A percentile compares a stretch with the other conserved stretches of the same genome.
These are phyloP conservation scores for Sander vitreus DNA, from an alignment of 2,113 vertebrate genomes.

Conservation along the genomic window DNA sequence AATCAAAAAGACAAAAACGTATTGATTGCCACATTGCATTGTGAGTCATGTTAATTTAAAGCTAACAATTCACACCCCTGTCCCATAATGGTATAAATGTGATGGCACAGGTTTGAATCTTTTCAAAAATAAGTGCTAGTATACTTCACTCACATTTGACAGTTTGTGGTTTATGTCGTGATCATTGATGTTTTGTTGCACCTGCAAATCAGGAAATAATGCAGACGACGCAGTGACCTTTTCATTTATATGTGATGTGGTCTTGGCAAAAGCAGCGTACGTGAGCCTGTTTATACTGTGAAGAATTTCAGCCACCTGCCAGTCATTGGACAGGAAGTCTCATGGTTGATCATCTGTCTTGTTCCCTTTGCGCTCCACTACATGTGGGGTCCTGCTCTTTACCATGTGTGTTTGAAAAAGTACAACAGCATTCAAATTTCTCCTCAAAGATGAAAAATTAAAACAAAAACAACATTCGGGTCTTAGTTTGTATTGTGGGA, in stretches of 20 bases:
- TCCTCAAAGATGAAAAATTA: conserved; percentile 3
- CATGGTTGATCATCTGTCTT: background rate
- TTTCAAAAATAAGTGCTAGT: background rate
- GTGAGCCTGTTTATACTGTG: background rate
- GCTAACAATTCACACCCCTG: background rate
- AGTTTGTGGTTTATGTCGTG: conserved; percentile 73
- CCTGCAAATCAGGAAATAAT: conserved; percentile 60
- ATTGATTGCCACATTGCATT: too few relatives aligned
- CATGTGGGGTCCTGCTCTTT: background rate
- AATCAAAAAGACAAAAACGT: background rate
- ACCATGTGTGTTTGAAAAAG: background rate
- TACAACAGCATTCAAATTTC: background rate
- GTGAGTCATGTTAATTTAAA: background rate
- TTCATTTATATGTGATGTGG: conserved; percentile 47
- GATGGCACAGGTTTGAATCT: background rate
- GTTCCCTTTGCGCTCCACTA: fast-evolving
- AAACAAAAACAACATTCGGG: conserved; percentile 10
- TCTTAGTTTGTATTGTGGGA: background rate
- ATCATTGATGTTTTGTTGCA: conserved; percentile 48
- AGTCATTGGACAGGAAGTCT: conserved; percentile 25
- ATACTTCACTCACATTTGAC: conserved; percentile 40
- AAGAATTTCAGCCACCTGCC: conserved; percentile 18
- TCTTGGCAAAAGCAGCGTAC: background rate
- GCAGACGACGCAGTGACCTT: conserved; percentile 62
- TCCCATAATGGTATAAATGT: background rate